A percentile compares a stretch with the other conserved stretches of the same genome.
Conservation (phyloP, 2,888 invertebrate genomes). For the Stomorhina lunata region DNA sequence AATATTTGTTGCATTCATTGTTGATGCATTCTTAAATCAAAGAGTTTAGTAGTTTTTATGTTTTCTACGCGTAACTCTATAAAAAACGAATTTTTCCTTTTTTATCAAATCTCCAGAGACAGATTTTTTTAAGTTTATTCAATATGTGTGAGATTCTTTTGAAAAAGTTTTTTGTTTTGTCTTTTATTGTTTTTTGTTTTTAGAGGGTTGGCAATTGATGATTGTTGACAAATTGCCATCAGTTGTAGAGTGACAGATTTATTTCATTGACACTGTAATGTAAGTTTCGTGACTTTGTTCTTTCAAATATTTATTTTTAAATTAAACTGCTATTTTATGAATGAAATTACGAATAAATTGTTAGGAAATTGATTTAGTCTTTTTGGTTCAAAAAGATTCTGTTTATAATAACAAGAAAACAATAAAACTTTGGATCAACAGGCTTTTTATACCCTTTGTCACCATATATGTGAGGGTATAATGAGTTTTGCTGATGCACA, state of each 20-base stretch:
- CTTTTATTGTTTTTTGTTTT: too few relatives aligned
- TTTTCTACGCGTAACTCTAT: constrained; percentile 22
- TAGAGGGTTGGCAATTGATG: constrained; percentile 61
- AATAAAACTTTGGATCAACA: too few relatives aligned
- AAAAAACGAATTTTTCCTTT: constrained; percentile 33
- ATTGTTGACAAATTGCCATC: constrained; percentile 70
- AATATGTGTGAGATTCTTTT: constrained; percentile 60
- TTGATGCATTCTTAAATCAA: constrained; percentile 50
- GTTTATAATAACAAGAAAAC: too few relatives aligned
- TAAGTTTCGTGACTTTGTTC: constrained; percentile 14
- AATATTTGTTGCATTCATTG: too few relatives aligned
- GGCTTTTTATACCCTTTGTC: too few relatives aligned
- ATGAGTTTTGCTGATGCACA: too few relatives aligned
- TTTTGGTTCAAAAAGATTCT: too few relatives aligned
- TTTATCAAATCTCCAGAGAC: constrained; percentile 54
- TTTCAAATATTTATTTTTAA: constrained; percentile 17
- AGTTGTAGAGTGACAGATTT: constrained; percentile 69
- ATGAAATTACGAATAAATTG: too few relatives aligned
- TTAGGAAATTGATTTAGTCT: too few relatives aligned
- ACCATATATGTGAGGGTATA: too few relatives aligned
- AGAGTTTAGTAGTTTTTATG: constrained; percentile 50
- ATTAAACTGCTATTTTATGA: too few relatives aligned
- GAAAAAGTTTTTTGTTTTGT: constrained; percentile 29
- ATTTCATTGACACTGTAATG: constrained; percentile 62
- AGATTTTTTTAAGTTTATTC: constrained; percentile 48